phyloP scores from a whole-genome alignment of 2,797 vertebrate species.

The Mormyrops boulengeri region DNA sequence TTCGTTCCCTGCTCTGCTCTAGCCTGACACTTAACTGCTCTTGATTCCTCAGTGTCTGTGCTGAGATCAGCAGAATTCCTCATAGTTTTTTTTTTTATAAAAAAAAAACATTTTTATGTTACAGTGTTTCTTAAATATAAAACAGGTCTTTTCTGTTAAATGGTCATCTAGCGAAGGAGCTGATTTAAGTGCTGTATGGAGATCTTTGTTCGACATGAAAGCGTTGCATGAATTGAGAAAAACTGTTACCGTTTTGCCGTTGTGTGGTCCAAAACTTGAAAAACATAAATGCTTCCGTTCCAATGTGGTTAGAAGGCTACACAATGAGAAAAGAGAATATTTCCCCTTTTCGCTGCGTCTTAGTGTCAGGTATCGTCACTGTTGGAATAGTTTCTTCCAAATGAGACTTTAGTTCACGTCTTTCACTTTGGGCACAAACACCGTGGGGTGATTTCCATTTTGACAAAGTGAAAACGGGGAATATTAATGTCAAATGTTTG shows the following conservation, averaged over 20 bases:
- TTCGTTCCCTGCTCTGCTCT: not conserved
- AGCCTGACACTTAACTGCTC: not conserved
- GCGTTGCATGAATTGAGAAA: slow-evolving; percentile 8
- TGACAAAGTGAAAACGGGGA: slow-evolving; percentile 32
- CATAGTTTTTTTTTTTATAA: not conserved
- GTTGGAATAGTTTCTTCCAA: slow-evolving; percentile 48
- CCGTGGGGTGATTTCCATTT: slow-evolving; percentile 34
- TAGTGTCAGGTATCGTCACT: slow-evolving; percentile 45
- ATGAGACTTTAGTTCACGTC: slow-evolving; percentile 32
- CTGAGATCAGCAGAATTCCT: not conserved
- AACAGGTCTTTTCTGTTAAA: not conserved
- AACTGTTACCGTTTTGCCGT: slow-evolving; percentile 24
- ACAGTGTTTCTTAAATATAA: not conserved
- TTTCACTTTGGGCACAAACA: slow-evolving; percentile 23
- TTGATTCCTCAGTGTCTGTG: not conserved
- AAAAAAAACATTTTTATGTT: not conserved
- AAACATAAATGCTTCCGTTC: slow-evolving; percentile 25
- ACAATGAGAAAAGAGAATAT: slow-evolving; percentile 19
- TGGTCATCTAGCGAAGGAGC: not conserved
- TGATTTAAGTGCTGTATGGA: not conserved
- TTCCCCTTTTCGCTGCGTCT: slow-evolving; percentile 29
- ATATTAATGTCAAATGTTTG: slow-evolving; percentile 36
- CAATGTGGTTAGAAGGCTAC: not conserved
- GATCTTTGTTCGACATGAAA: not conserved
- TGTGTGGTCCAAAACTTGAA: slow-evolving; percentile 26